Evolutionary conservation across 1,140 invertebrate genomes (phyloP).

Genomic region (Vanessa tameamea): DNA sequence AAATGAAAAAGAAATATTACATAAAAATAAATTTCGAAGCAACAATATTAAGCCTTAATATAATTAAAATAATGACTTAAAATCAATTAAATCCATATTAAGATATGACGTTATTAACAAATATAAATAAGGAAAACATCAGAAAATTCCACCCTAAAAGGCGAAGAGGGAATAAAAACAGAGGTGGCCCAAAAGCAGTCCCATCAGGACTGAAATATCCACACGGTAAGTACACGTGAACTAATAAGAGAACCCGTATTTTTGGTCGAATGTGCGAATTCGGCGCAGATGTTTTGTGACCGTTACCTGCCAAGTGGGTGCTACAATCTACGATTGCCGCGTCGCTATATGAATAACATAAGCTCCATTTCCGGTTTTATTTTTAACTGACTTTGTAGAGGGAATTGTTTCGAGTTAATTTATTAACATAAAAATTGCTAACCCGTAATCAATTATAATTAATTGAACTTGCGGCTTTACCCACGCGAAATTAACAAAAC

Average conservation of each 20-base stretch:
- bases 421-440: too few relatives aligned
- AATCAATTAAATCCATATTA: neutral
- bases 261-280: slow-evolving; percentile 60
- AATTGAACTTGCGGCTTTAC: too few relatives aligned
- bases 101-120: neutral
- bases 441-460: too few relatives aligned
- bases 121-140: neutral
- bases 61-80: too few relatives aligned
- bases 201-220: slow-evolving; percentile 33
- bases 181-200: slow-evolving; percentile 23
- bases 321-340: slow-evolving; percentile 20
- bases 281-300: slow-evolving; percentile 52
- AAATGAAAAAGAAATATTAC: too few relatives aligned
- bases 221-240: slow-evolving; percentile 48
- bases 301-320: slow-evolving; percentile 42
- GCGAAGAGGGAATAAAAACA: neutral
- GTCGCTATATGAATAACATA: neutral
- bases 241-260: slow-evolving; percentile 65
- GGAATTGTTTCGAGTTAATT: too few relatives aligned
- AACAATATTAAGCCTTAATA: too few relatives aligned
- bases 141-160: neutral
- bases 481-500: too few relatives aligned
- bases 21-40: too few relatives aligned
- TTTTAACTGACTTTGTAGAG: neutral
- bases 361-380: neutral